phyloP scores from a whole-genome alignment of 1,140 invertebrate species.

The Andrena cerasifolii region DNA sequence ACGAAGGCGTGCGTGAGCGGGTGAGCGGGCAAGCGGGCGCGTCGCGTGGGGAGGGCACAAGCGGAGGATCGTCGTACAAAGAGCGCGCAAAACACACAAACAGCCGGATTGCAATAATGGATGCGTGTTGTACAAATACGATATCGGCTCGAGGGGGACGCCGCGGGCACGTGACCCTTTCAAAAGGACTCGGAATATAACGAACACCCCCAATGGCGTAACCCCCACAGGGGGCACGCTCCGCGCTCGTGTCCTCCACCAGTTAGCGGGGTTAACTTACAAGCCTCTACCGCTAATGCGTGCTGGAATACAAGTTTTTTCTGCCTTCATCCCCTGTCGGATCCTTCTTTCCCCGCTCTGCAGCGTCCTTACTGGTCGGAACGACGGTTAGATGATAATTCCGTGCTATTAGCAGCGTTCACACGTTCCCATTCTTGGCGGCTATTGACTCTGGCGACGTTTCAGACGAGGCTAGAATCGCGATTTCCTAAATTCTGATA shows the following conservation, averaged over 20 bases:
- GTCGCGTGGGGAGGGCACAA: background rate
- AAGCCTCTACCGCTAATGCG: conserved; percentile 61
- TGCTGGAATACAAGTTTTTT: conserved; percentile 54
- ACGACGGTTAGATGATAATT: conserved; percentile 10
- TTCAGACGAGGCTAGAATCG: too few species aligned
- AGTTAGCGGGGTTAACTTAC: conserved; percentile 71
- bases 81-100: conserved; percentile 76
- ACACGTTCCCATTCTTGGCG: too few species aligned
- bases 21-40: too few species aligned
- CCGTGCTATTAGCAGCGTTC: too few species aligned
- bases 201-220: conserved; percentile 76
- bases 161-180: conserved; percentile 76
- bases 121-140: conserved; percentile 79
- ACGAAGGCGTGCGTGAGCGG: conserved; percentile 26
- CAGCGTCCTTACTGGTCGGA: background rate
- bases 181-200: conserved; percentile 73
- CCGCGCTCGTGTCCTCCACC: conserved; percentile 59
- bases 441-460: too few species aligned
- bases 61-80: conserved; percentile 61
- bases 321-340: background rate
- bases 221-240: conserved; percentile 59
- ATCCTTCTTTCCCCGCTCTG: background rate
- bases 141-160: conserved; percentile 75
- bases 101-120: conserved; percentile 78
- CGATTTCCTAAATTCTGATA: too few species aligned